A percentile compares a stretch with the other conserved stretches of the same genome.
Evolutionary conservation across 1,140 invertebrate species (phyloP).

Genomic region (Archivesica marissinica): DNA sequence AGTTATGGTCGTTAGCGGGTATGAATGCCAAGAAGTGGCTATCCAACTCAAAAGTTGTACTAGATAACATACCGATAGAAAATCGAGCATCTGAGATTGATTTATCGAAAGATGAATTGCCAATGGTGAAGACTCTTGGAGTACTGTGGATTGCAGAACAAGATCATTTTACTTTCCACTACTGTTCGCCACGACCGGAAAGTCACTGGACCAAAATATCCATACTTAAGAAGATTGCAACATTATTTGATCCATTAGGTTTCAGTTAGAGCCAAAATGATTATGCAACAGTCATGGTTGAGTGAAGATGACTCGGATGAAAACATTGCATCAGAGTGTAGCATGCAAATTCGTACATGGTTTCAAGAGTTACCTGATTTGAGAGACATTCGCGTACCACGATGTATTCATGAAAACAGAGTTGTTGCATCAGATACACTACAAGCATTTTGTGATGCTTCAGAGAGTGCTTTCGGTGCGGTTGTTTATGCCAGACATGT

Average conservation of each 20-base stretch:
- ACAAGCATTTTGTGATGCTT: slow-evolving; percentile 7
- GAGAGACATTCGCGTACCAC: not conserved
- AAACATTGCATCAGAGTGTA: not conserved
- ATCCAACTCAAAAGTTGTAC: slow-evolving; percentile 14
- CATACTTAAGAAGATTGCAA: slow-evolving; percentile 27
- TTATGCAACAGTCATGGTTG: slow-evolving; percentile 14
- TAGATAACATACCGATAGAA: not conserved
- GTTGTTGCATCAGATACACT: not conserved
- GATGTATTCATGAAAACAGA: not conserved
- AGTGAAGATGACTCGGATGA: slow-evolving; percentile 16
- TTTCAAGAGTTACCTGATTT: not conserved
- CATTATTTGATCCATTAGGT: slow-evolving; percentile 26
- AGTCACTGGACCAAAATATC: not conserved
- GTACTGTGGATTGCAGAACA: slow-evolving; percentile 47
- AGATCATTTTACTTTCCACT: slow-evolving; percentile 33
- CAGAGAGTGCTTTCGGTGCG: not conserved
- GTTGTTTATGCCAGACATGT: not conserved
- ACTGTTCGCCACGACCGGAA: not conserved
- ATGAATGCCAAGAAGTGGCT: slow-evolving; percentile 17
- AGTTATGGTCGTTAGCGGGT: not conserved
- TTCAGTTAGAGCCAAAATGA: slow-evolving; percentile 17
- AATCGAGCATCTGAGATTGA: slow-evolving; percentile 1
- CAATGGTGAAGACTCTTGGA: slow-evolving; percentile 38
- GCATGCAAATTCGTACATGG: not conserved
- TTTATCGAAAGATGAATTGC: slow-evolving; percentile 6